Evolutionary conservation across 2,113 vertebrate genomes (phyloP), one percentile per base, ranked within the genome.

Genomic region (Spheniscus mendiculus): DNA sequence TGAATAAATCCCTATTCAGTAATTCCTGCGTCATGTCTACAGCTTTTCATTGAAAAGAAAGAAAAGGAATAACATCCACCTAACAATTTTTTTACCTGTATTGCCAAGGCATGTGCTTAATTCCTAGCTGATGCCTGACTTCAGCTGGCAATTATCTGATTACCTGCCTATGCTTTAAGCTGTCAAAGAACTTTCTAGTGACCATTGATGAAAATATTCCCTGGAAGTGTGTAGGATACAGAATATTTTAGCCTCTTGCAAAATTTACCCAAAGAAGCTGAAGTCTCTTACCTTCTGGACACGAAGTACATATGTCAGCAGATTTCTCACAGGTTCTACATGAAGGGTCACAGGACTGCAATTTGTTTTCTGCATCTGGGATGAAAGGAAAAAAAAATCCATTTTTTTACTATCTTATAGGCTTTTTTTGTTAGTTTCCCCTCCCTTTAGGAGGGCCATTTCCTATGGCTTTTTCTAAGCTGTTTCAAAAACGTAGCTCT

Each of bases 281-380:
- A 71, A 83, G 18, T 53, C 10, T 93, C 96, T 97, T 94, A 99
- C 99, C 99, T 98, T 97, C 34, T 12, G 36, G 36, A 97, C 99
- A 99, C 3, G 98, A 98, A 78, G 97, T 98, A 83, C 99, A 99
- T 30, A 95, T 18, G 1, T 95, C 69, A 27, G 80, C 91, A 26
- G 90, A 93, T 78, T 79, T 95, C 40, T 82, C 86, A 90, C 99
- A 99, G 25, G 98, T 98, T 93, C 89, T 96, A 96, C 99, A 99
- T 49, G 97, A 96, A 56, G 74, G 15, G 85, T 98, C 77, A 90
- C 99, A 99, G 30, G 17, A 45, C 66, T 97, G 92, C 82, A 95
- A 96, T 97, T 27, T 21, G 59, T 55, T 70, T 13, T 56, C 34
- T 63, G 66, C 42, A 40, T 81, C 98, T 98, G 61, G 1, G 6